Evolutionary conservation across 2,888 invertebrate species (phyloP), one percentile per base, ranked within the genome.

Genomic region (Coremacera marginata): DNA sequence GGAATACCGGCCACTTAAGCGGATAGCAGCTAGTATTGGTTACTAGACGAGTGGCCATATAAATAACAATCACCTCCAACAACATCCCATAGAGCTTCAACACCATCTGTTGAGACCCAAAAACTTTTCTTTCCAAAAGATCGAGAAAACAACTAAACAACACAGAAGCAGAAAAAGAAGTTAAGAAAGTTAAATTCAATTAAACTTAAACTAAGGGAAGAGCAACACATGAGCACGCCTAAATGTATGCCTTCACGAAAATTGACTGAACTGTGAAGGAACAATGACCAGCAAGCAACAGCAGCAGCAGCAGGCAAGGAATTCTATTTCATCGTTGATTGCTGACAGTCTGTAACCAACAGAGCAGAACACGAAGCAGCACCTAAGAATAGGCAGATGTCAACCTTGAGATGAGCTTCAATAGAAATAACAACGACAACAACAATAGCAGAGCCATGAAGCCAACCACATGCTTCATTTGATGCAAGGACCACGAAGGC

Each of bases 131-230:
- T 63, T 27, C 31, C 63, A 31, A 63, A 63, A 31, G 31, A 63
- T 31, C 11, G 31, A 63, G 31, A 55, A 55, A 11, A 22, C 14
- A 11, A 52, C 25, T 19, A 25, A 72, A 9, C 51, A 51, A 67
- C 19, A 34, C n/a, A 34, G 19, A 25, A 60, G 37, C 62, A n/a
- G 34, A 74, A 31, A 22, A 62, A 63, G 5, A 16, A 60, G 63
- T 63, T 37, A 55, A 67, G 73, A 68, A 68, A 68, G 51, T 71
- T 27, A 71, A 71, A 71, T 71, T 71, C 71, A 71, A 71, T 71
- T 71, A 71, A 71, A 71, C 71, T 71, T 71, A 71, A 71, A 71
- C 71, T 71, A 71, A 55, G 55, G 4, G 19, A 55, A 55, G 8
- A 55, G 22, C 22, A 22, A 31, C 63, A 63, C 63, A 31, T n/a